Evolutionary conservation across 1,140 invertebrate genomes (phyloP), one percentile per base, ranked within the genome.

Genomic region (Zaprionus capensis): DNA sequence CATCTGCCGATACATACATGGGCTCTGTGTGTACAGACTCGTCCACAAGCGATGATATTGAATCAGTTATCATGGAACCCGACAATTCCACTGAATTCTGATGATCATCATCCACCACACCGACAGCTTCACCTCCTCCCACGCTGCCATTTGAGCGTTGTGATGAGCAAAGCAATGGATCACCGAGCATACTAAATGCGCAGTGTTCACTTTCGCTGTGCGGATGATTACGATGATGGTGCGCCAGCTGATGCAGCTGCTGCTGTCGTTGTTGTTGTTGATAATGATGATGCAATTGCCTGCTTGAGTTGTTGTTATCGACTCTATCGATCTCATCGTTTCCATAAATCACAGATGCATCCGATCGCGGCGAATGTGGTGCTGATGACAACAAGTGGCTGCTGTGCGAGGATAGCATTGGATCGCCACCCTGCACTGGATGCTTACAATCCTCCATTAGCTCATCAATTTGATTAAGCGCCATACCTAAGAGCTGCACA

Each of bases 381-480:
- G 95, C 94, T 4, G 53, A 57, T 5, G 53, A 57, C 26, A 95
- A 81, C 94, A 92, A 59, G 26, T 92, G 81, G 65, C 81, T 87
- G 49, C 76, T 76, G 53, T 91, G 84, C 15, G 84, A 80, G 12
- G 91, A 92, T 4, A 93, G 51, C 91, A 93, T 96, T 15, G 96
- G 96, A 88, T 96, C 96, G 44, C 95, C 95, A 69, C 94, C 93
- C 69, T 95, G 94, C 2, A 96, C 85, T 0, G 95, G 94, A 15
- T 96, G 95, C 82, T 97, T 97, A 36, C 80, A 90, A 81, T 97
- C 96, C 78, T 97, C 96, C 96, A 97, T 97, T 62, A 97, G 93
- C 92, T 97, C 96, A 78, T 96, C 96, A 71, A 97, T 95, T 71
- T 96, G 95, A 70, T 95, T 94, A 72, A 96, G 94, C 81, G 94